phyloP scores from a whole-genome alignment of 53 echinoderm and acorn worm species.

The Crossaster papposus region DNA sequence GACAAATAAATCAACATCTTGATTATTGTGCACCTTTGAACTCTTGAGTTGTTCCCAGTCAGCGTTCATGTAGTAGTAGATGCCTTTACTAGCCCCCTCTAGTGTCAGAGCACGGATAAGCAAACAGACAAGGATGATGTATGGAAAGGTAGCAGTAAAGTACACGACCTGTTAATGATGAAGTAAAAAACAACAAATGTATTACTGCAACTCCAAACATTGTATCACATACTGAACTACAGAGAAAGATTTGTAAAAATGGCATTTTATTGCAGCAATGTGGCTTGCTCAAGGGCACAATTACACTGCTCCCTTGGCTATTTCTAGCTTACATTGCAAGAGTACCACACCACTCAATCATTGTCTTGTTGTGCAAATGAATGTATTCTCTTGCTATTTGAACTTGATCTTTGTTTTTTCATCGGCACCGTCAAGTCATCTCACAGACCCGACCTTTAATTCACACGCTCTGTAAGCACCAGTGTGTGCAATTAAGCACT shows the following conservation, averaged over 20 bases:
- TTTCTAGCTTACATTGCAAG: no score
- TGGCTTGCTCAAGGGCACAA: not conserved
- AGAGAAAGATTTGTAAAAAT: not conserved
- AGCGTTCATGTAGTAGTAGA: slow-evolving; percentile 80
- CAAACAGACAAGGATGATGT: slow-evolving; percentile 77
- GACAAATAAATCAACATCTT: not conserved
- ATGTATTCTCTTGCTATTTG: no score
- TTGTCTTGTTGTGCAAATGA: no score
- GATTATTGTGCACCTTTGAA: slow-evolving; percentile 57
- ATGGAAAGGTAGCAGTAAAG: slow-evolving; percentile 94
- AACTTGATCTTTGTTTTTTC: no score
- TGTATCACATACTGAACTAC: not conserved
- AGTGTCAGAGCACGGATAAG: slow-evolving; percentile 94
- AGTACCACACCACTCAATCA: no score
- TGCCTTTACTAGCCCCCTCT: slow-evolving; percentile 77
- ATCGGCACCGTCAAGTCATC: no score
- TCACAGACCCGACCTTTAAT: no score
- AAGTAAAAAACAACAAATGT: not conserved
- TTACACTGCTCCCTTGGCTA: not conserved
- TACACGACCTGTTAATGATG: slow-evolving; percentile 82
- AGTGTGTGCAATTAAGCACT: not conserved
- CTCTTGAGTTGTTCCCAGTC: slow-evolving; percentile 73
- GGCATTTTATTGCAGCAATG: not conserved
- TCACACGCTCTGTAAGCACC: not conserved
- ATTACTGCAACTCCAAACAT: no score